These are phyloP conservation scores for Eurystomus gularis DNA, from an alignment of 2,113 vertebrate genomes.

Conservation along the genomic window DNA sequence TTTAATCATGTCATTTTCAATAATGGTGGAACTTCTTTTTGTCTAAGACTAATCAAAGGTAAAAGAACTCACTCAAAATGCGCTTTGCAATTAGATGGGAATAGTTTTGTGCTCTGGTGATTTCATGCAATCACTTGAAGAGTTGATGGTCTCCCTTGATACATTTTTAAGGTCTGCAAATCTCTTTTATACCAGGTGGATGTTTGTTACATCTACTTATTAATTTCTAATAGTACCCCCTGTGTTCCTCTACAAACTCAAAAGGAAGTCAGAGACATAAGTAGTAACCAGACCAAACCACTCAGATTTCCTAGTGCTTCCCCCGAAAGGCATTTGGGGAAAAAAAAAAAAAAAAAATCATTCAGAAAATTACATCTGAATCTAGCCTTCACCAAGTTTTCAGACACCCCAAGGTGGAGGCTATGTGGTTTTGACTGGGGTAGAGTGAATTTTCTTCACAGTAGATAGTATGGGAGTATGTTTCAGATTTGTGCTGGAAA, in stretches of 20 bases:
- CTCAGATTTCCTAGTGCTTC: background rate
- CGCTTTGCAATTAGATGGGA: background rate
- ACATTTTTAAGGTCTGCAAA: background rate
- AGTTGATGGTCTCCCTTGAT: background rate
- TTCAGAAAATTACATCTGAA: background rate
- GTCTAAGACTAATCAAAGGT: slow-evolving; percentile 1
- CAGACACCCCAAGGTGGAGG: background rate
- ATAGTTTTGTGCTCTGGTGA: background rate
- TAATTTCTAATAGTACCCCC: background rate
- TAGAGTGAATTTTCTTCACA: background rate
- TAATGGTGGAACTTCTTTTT: slow-evolving; percentile 25
- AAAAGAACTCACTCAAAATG: background rate
- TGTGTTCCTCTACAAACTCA: background rate
- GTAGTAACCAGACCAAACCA: background rate
- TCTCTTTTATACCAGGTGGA: background rate
- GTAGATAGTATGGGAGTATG: background rate
- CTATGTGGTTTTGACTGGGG: background rate
- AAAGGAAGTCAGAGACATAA: background rate
- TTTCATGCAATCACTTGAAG: background rate
- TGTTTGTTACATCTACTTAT: background rate
- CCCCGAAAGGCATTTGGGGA: background rate
- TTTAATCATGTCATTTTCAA: slow-evolving; percentile 31
- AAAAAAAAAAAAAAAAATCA: background rate
- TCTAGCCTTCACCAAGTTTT: background rate
- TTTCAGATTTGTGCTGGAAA: background rate